Conservation (phyloP, 30 jellyfish, hydroid and myxozoan genomes). For the Catostylus mosaicus region DNA sequence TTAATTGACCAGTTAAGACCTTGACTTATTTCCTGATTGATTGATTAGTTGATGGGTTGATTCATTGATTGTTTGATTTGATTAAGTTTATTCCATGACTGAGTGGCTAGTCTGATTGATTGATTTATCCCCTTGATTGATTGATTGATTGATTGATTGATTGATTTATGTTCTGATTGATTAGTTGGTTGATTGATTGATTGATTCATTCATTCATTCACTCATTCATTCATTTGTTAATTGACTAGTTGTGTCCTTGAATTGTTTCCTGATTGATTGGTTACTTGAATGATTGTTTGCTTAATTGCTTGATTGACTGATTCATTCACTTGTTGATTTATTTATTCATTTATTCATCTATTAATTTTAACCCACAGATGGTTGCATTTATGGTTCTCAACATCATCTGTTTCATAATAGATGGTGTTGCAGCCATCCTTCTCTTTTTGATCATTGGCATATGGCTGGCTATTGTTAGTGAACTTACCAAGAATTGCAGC, state of each 20-base stretch:
- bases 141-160: slow-evolving; percentile 1
- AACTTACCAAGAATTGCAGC: slow-evolving; percentile 12
- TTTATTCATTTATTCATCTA: too few species aligned
- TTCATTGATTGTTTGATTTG: too few species aligned
- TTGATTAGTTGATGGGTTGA: too few species aligned
- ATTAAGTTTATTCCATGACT: neutral
- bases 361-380: slow-evolving; percentile 67
- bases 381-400: slow-evolving; percentile 87
- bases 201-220: neutral
- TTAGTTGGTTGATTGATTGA: neutral
- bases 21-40: too few species aligned
- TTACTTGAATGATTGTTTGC: neutral
- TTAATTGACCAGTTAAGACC: too few species aligned
- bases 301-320: neutral
- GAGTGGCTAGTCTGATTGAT: neutral
- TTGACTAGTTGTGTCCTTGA: neutral
- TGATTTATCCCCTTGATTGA: neutral
- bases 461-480: slow-evolving; percentile 65
- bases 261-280: neutral
- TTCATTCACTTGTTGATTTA: too few species aligned
- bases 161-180: neutral
- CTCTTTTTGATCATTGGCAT: slow-evolving; percentile 63
- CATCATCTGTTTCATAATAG: slow-evolving; percentile 72
- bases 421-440: slow-evolving; percentile 72
- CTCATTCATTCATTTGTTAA: neutral